phyloP scores from a whole-genome alignment of 1,140 invertebrate species.

The Tetramorium alpestre region DNA sequence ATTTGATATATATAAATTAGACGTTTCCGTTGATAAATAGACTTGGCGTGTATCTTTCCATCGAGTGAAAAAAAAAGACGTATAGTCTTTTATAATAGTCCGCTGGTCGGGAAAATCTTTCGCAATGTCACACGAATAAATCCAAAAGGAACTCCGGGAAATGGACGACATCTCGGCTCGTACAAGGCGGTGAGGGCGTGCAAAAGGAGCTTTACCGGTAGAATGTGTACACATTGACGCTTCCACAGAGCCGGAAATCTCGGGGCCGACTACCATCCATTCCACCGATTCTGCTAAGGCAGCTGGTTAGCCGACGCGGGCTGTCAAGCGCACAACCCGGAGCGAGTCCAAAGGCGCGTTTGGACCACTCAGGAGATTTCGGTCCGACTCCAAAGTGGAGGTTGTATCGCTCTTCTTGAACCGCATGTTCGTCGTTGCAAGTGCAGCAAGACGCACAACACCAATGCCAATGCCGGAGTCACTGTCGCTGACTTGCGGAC shows the following conservation, averaged over 20 bases:
- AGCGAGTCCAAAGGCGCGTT: conserved; percentile 55
- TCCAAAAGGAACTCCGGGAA: conserved; percentile 16
- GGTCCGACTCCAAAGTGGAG: conserved; percentile 46
- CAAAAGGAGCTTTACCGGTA: conserved; percentile 31
- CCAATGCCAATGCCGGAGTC: neutral
- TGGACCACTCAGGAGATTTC: conserved; percentile 60
- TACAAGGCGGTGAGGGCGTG: neutral
- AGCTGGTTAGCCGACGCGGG: conserved; percentile 51
- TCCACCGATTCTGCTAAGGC: conserved; percentile 40
- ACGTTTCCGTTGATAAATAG: conserved; percentile 14
- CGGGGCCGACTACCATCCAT: conserved; percentile 38
- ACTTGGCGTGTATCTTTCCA: neutral
- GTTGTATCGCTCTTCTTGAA: conserved; percentile 54
- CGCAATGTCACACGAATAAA: conserved; percentile 38
- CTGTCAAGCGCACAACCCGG: conserved; percentile 53
- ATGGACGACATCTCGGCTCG: conserved; percentile 6
- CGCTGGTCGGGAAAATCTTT: conserved; percentile 25
- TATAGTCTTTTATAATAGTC: conserved; percentile 14
- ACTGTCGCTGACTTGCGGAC: conserved; percentile 38
- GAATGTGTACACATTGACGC: conserved; percentile 57
- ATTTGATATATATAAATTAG: neutral
- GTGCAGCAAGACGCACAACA: conserved; percentile 39
- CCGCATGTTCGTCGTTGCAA: conserved; percentile 30
- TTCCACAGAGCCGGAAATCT: conserved; percentile 51
- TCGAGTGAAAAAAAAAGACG: neutral